Evolutionary conservation across 2,113 vertebrate genomes (phyloP).

Genomic region (Cyanistes caeruleus): DNA sequence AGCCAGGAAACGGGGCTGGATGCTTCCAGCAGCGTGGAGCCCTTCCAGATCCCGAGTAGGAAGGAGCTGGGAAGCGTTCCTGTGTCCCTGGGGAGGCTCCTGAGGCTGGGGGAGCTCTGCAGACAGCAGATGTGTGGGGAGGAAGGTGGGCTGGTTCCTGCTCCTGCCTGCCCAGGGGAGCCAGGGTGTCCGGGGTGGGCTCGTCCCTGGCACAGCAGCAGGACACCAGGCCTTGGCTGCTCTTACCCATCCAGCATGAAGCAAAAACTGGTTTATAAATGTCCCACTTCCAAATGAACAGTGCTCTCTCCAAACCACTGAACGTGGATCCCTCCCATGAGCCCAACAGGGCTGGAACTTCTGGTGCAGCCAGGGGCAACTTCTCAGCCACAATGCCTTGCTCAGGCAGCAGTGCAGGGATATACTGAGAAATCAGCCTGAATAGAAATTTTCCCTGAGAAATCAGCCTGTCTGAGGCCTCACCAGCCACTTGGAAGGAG

Average conservation of each 20-base stretch:
- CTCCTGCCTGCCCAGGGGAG: background rate
- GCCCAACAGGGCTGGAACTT: background rate
- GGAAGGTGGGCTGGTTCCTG: background rate
- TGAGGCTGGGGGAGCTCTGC: background rate
- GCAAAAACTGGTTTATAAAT: background rate
- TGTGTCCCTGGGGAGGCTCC: fast-evolving
- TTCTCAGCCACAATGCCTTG: background rate
- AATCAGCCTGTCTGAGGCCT: background rate
- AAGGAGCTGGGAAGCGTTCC: background rate
- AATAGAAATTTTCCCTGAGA: background rate
- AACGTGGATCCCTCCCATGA: background rate
- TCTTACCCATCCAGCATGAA: background rate
- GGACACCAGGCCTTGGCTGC: background rate
- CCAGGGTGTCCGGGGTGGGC: background rate
- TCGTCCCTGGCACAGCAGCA: fast-evolving
- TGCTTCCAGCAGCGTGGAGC: background rate
- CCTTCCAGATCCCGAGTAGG: background rate
- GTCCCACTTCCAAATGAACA: background rate
- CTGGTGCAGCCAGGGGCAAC: background rate
- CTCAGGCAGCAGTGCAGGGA: background rate
- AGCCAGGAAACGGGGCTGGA: background rate
- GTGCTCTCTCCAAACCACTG: background rate
- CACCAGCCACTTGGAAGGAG: background rate
- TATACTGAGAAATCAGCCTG: background rate
- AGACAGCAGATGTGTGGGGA: background rate